A percentile compares a stretch with the other conserved stretches of the same genome.
These are phyloP conservation scores for Phrynocephalus vlangalii DNA, from an alignment of 2,797 vertebrate species.

Conservation along the genomic window DNA sequence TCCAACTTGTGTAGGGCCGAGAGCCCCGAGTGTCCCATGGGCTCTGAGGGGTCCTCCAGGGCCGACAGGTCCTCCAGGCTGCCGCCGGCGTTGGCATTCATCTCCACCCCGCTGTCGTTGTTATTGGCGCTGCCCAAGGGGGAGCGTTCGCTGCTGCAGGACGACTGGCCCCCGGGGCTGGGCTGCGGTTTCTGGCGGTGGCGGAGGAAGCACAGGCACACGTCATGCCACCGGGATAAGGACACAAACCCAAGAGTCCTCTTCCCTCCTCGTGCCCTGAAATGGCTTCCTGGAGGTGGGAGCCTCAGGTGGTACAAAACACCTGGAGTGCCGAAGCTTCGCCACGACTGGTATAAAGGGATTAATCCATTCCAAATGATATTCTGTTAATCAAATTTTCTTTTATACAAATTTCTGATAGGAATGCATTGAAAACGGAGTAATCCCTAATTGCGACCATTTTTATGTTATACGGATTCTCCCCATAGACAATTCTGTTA, in stretches of 20 bases:
- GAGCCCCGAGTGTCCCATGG: conserved; percentile 81
- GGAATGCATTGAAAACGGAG: too few relatives aligned
- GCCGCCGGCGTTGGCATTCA: conserved; percentile 92
- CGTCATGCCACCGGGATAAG: accelerated
- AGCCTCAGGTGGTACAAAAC: too few relatives aligned
- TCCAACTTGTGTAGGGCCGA: conserved; percentile 93
- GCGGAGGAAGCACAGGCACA: neutral
- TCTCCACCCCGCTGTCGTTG: conserved; percentile 97
- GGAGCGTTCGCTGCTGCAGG: conserved; percentile 95
- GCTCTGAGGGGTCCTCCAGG: conserved; percentile 84
- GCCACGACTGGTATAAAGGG: too few relatives aligned
- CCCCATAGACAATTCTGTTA: too few relatives aligned
- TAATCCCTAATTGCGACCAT: too few relatives aligned
- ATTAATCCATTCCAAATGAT: too few relatives aligned
- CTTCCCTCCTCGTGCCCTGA: neutral
- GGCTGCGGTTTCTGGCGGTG: conserved; percentile 90
- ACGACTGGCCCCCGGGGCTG: conserved; percentile 93
- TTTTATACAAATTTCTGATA: too few relatives aligned
- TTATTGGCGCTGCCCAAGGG: conserved; percentile 95
- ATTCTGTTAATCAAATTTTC: too few relatives aligned
- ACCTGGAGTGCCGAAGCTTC: too few relatives aligned
- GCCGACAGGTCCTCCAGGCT: conserved; percentile 95
- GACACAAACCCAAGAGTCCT: neutral
- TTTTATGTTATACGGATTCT: too few relatives aligned
- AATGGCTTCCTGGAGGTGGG: neutral